Evolutionary conservation across 35 echinoderm and acorn worm genomes (phyloP).

Genomic region (Diadema setosum): DNA sequence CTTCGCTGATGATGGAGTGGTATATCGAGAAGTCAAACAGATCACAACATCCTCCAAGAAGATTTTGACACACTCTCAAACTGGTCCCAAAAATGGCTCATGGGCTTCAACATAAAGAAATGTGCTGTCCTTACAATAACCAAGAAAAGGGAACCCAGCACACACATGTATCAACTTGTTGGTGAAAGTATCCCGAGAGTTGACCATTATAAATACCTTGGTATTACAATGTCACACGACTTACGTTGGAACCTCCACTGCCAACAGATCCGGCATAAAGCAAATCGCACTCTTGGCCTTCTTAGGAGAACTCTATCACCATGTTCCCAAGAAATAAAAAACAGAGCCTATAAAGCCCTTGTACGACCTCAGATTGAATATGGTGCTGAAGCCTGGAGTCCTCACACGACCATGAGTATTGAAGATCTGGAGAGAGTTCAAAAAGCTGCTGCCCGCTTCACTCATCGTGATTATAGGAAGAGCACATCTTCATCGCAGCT

Average conservation of each 20-base stretch:
- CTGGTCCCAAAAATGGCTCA: constrained; percentile 16
- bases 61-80: background rate
- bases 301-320: background rate
- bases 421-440: background rate
- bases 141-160: too few relatives aligned
- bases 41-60: background rate
- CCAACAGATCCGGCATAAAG: background rate
- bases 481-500: background rate
- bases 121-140: constrained; percentile 1
- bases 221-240: background rate
- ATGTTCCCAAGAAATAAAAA: background rate
- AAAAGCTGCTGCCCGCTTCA: background rate
- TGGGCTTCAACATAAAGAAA: constrained; percentile 29
- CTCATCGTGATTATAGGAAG: background rate
- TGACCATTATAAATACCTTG: background rate
- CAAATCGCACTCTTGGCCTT: background rate
- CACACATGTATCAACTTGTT: too few relatives aligned
- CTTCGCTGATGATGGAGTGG: constrained; percentile 13
- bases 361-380: background rate
- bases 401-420: background rate
- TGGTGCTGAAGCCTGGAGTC: background rate
- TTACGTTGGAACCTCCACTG: background rate
- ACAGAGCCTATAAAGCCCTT: constrained; percentile 13
- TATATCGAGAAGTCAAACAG: background rate
- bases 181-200: background rate